Conservation (phyloP, 35 echinoderm and acorn worm species). For the Hemicentrotus pulcherrimus region DNA sequence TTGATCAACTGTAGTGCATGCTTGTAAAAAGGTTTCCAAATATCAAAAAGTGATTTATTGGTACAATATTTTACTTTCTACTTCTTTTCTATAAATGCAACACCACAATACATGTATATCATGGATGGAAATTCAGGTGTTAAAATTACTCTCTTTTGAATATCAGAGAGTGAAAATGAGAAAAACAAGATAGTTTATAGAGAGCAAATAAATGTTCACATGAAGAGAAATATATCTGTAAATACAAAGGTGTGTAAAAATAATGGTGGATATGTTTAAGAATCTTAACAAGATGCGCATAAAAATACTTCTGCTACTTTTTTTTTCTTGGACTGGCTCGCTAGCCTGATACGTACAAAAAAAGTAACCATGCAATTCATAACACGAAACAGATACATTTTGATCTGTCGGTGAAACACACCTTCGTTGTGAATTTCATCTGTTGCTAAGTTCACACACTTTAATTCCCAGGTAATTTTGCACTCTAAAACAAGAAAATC, state of each 20-base stretch:
- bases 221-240: background rate
- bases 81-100: background rate
- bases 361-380: background rate
- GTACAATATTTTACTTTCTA: background rate
- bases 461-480: too few species aligned
- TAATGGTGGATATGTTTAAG: background rate
- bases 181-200: background rate
- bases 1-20: too few species aligned
- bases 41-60: too few species aligned
- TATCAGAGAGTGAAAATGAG: background rate
- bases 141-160: background rate
- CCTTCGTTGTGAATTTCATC: background rate
- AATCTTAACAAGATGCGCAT: background rate
- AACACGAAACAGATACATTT: background rate
- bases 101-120: background rate
- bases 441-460: background rate
- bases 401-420: background rate
- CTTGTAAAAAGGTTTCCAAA: too few species aligned
- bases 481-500: too few species aligned
- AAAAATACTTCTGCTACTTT: background rate
- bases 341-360: too few species aligned
- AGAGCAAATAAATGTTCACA: background rate
- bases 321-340: too few species aligned
- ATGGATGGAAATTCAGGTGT: background rate
- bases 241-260: background rate